Evolutionary conservation across 2,113 vertebrate species (phyloP), one percentile per base, ranked within the genome.

Genomic region (Paralichthys olivaceus): DNA sequence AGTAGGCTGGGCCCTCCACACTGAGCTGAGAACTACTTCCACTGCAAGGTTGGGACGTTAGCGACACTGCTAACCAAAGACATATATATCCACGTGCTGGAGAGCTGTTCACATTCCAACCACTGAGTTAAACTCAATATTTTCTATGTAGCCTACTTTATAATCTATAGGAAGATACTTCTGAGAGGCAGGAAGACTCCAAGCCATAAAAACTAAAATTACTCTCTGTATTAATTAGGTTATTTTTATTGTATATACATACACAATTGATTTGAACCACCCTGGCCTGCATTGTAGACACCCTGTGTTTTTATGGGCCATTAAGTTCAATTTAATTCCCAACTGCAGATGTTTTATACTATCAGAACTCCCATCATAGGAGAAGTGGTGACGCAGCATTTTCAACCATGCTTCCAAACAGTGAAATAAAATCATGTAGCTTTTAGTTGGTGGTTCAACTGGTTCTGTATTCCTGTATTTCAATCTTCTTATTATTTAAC

Each of bases 11-110:
- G 61, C 49, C 51, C 68, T 72, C 67, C 5, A 64, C 72, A 75
- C 57, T 12, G 53, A 75, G 66, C 72, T 62, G 80, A 29, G 56
- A 49, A 78, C 37, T 55, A 20, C 78, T 70, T 81, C 77, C 75
- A 78, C 65, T 62, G 77, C 28, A 75, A 61, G 51, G 34, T 45
- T 58, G 62, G 51, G 59, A 66, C 45, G 56, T 64, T 73, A 75
- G 73, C 55, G 51, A 37, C 59, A 29, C 25, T 55, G 47, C 63
- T 65, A 54, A 64, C 6, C 57, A 71, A 64, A 47, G 19, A 45
- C 20, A 25, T 58, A 57, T 19, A 63, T 26, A 32, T 47, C 12
- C 43, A 68, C 20, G 6, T 47, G 11, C 70, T 29, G 40, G 7
- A 62, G 4, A 25, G 26, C 47, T 69, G 47, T 54, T 72, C 32